A percentile compares a stretch with the other conserved stretches of the same genome.
phyloP scores from a whole-genome alignment of 2,797 vertebrate species.

The Pseudochaenichthys georgianus region DNA sequence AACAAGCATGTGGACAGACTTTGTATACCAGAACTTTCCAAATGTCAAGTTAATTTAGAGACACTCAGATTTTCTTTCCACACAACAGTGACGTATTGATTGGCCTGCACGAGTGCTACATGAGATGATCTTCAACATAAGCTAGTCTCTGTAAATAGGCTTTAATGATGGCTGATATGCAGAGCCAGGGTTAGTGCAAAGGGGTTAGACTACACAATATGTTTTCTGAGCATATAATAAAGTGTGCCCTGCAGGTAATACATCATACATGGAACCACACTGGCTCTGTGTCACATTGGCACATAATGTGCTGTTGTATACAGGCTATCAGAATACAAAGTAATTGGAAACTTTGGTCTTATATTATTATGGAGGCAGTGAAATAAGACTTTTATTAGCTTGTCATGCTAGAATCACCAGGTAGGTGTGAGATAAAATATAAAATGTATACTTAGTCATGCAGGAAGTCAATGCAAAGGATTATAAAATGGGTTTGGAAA shows the following conservation, averaged over 20 bases:
- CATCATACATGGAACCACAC: conserved; percentile 49
- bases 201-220: conserved; percentile 15
- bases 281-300: conserved; percentile 32
- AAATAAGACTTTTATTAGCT: conserved; percentile 46
- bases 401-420: conserved; percentile 49
- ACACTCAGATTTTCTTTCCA: conserved; percentile 9
- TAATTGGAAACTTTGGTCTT: conserved; percentile 35
- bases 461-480: conserved; percentile 51
- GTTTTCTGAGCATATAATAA: conserved; percentile 39
- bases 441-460: conserved; percentile 35
- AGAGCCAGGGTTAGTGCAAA: conserved; percentile 17
- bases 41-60: background rate
- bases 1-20: background rate
- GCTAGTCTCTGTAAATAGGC: conserved; percentile 13
- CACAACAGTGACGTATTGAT: conserved; percentile 21
- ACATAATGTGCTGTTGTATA: conserved; percentile 40
- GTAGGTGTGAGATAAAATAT: conserved; percentile 51
- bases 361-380: conserved; percentile 39
- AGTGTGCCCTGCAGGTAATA: conserved; percentile 42
- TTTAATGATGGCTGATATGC: conserved; percentile 33
- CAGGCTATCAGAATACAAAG: conserved; percentile 21
- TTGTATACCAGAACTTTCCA: background rate
- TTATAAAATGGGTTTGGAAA: conserved; percentile 53
- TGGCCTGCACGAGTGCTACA: conserved; percentile 14
- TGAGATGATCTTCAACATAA: conserved; percentile 36